These are phyloP conservation scores for Lepilemur ruficaudatus DNA, from an alignment of 2,797 vertebrate species.

Conservation along the genomic window DNA sequence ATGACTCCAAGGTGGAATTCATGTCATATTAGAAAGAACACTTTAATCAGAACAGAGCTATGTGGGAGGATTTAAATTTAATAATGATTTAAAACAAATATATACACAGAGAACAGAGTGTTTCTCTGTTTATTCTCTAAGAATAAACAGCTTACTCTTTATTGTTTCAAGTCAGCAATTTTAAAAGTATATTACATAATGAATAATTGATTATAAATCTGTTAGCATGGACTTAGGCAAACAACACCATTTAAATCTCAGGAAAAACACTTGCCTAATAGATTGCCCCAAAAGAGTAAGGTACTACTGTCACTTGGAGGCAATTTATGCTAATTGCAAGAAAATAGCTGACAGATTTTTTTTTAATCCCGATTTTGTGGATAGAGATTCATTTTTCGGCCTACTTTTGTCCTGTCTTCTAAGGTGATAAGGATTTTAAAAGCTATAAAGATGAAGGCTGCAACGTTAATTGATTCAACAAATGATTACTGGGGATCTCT, in stretches of 20 bases:
- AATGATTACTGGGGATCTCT: background rate
- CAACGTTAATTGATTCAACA: background rate
- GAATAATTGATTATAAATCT: constrained; percentile 32
- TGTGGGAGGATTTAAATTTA: constrained; percentile 7
- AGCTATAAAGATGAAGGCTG: background rate
- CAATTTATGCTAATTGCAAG: background rate
- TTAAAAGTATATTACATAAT: background rate
- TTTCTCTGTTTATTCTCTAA: constrained; percentile 6
- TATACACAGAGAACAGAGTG: background rate
- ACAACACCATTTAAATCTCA: constrained; percentile 4
- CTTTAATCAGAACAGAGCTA: background rate
- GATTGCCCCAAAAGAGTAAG: background rate
- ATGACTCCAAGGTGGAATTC: background rate
- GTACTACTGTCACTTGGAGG: background rate
- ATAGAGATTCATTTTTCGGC: background rate
- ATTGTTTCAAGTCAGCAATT: background rate
- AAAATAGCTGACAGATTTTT: background rate
- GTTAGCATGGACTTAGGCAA: background rate
- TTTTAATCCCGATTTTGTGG: background rate
- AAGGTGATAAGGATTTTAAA: background rate
- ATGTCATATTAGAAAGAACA: background rate
- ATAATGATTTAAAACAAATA: background rate
- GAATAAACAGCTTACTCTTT: constrained; percentile 21
- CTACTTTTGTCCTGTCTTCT: background rate
- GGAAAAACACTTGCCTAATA: background rate